These are phyloP conservation scores for Spea multiplicata DNA, from an alignment of 2,113 vertebrate species.

Conservation along the genomic window DNA sequence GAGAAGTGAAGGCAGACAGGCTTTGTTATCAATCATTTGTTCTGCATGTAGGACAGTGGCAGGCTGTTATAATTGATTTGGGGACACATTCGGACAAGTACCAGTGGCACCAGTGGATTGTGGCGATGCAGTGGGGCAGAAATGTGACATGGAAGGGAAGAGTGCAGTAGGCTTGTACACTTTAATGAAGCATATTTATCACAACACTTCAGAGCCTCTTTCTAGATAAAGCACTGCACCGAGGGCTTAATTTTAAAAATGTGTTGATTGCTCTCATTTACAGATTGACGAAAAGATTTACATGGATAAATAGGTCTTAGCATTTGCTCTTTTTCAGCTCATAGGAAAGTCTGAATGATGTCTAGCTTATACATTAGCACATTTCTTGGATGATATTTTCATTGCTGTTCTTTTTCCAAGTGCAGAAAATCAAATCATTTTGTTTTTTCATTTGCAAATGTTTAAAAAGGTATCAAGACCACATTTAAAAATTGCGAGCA, in stretches of 20 bases:
- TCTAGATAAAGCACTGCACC: constrained; percentile 38
- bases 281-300: constrained; percentile 49
- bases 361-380: constrained; percentile 9
- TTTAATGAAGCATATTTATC: constrained; percentile 56
- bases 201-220: constrained; percentile 52
- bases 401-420: too few relatives aligned
- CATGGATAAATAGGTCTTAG: constrained; percentile 40
- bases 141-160: constrained; percentile 67
- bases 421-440: too few relatives aligned
- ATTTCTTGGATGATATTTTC: constrained; percentile 7
- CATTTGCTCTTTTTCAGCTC: constrained; percentile 30
- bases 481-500: too few relatives aligned
- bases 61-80: constrained; percentile 68
- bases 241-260: constrained; percentile 47
- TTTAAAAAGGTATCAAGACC: too few relatives aligned
- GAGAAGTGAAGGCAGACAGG: constrained; percentile 78
- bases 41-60: constrained; percentile 63
- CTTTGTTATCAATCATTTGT: constrained; percentile 88
- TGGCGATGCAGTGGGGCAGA: constrained; percentile 63
- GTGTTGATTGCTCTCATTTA: constrained; percentile 46
- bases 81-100: constrained; percentile 64
- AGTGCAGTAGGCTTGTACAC: constrained; percentile 56
- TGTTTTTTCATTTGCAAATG: too few relatives aligned
- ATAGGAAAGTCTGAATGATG: constrained; percentile 20
- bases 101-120: constrained; percentile 57